Evolutionary conservation across 2,888 invertebrate genomes (phyloP), one percentile per base, ranked within the genome.

Genomic region (Drosophila subquinaria): DNA sequence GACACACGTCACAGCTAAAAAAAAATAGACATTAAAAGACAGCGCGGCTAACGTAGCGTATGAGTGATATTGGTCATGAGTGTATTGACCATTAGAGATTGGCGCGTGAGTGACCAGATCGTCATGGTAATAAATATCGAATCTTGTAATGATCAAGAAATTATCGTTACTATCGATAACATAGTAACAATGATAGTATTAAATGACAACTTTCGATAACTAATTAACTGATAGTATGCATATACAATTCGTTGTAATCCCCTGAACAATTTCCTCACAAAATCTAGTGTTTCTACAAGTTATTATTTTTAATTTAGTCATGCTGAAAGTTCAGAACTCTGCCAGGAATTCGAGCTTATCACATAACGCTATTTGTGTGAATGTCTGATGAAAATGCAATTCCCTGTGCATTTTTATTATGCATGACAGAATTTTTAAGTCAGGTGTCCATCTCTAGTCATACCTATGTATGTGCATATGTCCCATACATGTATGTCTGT

Each of bases 1-100:
- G 59, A 69, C 66, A 71, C 66, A 70, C 82, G 84, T 81, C 69
- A 88, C 59, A 56, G 48, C 61, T 42, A 59, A 68, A 81, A 69
- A 17, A 57, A 81, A 71, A 63, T 8, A 9, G 48, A 6, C 50
- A 40, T 57, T 48, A 77, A 76, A 55, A 69, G 69, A 73, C 66
- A 67, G 59, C 69, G 61, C 69, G 74, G 69, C 81, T 73, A 73
- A 78, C 86, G 66, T 69, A 69, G 72, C 84, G 85, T 72, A 88
- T 84, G 88, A 84, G 82, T 76, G 82, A 84, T 85, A 74, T 59
- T 56, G 42, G 42, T 45, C 13, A 64, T 66, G 61, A 67, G 35
- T 59, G 48, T 52, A 51, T 59, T 48, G 51, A 27, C 40, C 45
- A 11, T 36, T 77, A 62, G 82, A 43, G 82, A 75, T 85, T 85